These are phyloP conservation scores for Drosophila pandora DNA, from an alignment of 1,140 invertebrate genomes.

Conservation along the genomic window DNA sequence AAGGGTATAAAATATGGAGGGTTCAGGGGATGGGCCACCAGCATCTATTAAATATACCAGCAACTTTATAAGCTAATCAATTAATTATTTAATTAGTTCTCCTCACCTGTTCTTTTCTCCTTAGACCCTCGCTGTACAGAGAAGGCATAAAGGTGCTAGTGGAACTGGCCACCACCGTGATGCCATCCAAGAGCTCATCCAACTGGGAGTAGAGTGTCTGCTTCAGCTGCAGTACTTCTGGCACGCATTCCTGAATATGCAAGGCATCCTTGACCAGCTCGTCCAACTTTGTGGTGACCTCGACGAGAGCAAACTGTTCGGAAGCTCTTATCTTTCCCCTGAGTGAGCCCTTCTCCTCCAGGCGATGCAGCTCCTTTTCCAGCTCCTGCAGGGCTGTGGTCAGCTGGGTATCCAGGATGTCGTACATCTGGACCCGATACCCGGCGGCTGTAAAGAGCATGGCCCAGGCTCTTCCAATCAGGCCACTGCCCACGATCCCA, in stretches of 20 bases:
- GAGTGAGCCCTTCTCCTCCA: constrained; percentile 89
- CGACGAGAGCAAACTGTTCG: constrained; percentile 91
- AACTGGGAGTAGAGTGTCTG: constrained; percentile 90
- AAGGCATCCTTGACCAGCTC: constrained; percentile 88
- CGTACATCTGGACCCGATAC: constrained; percentile 93
- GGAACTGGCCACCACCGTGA: constrained; percentile 93
- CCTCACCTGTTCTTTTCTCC: constrained; percentile 58
- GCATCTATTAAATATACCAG: constrained; percentile 58
- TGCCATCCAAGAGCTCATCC: constrained; percentile 89
- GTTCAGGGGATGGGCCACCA: constrained; percentile 95
- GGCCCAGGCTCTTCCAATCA: constrained; percentile 97
- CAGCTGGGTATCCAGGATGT: constrained; percentile 91
- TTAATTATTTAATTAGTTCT: background rate
- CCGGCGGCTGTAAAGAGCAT: constrained; percentile 96
- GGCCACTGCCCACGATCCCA: constrained; percentile 90
- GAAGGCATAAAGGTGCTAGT: constrained; percentile 96
- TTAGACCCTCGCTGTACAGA: constrained; percentile 88
- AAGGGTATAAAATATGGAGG: constrained; percentile 97
- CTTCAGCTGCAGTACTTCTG: constrained; percentile 95
- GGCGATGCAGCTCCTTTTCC: constrained; percentile 88
- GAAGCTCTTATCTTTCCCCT: constrained; percentile 89
- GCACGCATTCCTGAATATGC: constrained; percentile 95
- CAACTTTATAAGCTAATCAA: background rate
- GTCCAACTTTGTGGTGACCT: constrained; percentile 87
- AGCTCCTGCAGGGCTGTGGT: constrained; percentile 90